phyloP scores from a whole-genome alignment of 2,888 invertebrate genomes.

The Tetragonula carbonaria region DNA sequence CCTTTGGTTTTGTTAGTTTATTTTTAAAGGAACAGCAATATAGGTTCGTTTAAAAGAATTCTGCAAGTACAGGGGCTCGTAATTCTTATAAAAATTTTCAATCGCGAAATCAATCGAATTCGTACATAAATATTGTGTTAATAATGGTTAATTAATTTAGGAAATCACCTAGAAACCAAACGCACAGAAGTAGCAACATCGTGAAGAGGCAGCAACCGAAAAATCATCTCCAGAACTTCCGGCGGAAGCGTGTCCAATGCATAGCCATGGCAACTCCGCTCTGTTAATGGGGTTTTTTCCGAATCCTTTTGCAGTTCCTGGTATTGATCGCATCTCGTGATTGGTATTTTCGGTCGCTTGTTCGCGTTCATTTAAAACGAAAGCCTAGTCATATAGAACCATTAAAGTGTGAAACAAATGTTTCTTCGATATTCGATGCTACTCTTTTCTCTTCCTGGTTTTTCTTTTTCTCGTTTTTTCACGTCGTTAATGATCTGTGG shows the following conservation, averaged over 20 bases:
- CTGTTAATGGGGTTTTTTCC: not conserved
- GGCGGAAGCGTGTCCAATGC: conserved; percentile 78
- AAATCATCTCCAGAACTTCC: conserved; percentile 80
- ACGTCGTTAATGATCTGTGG: not conserved
- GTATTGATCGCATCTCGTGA: conserved; percentile 13
- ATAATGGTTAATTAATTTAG: not conserved
- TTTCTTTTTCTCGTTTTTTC: not conserved
- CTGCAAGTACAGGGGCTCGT: no score
- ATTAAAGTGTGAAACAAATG: not conserved
- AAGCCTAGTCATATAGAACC: conserved; percentile 18
- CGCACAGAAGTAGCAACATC: conserved; percentile 77
- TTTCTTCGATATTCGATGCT: not conserved
- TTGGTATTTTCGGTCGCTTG: conserved; percentile 59
- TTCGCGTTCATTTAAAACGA: conserved; percentile 63
- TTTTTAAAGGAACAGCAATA: no score
- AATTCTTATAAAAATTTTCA: no score
- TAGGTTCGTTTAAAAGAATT: no score
- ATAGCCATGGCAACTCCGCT: conserved; percentile 16
- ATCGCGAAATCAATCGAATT: no score
- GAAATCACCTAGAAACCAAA: conserved; percentile 78
- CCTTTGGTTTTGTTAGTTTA: no score
- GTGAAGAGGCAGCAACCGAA: conserved; percentile 75
- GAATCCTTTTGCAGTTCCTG: conserved; percentile 21
- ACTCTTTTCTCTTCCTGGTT: not conserved
- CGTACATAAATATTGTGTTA: not conserved